Base-by-base conservation (phyloP, 1,140 invertebrate species). In the Phymorhynchus buccinoides region DNA sequence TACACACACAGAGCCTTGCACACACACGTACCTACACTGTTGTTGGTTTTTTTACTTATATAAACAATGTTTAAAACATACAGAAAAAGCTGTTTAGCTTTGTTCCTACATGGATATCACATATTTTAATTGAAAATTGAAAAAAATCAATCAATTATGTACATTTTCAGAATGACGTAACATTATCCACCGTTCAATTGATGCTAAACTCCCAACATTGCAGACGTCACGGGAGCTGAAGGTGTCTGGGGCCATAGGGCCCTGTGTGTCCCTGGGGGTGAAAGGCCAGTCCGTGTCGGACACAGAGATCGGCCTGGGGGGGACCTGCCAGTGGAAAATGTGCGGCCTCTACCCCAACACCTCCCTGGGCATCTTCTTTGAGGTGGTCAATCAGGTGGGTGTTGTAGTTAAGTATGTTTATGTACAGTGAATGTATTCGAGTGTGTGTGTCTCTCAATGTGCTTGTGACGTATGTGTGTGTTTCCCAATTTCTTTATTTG, bases 301-400 rank as follows among this genome's bases (percentile, higher is more conserved):
- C 91, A 97, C 97, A 86, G 99, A 99, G 94, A 89, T 94, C 62
- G 99, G 99, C 83, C 96, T 99, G 93, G 98, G 99, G 68, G 97
- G 97, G 78, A 99, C 99, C 0, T 97, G 96, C 87, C 97, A 99
- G 91, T 99, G 99, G 99, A 99, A 99, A 94, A 96, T 99, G 93
- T 99, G 98, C 93, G 96, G 97, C 0, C 94, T 99, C 16, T 97
- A 96, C 80, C 98, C 98, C 0, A 97, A 96, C 88, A 97, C 97
- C 16, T 99, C 98, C 3, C 95, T 98, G 85, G 97, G 96, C 27
- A 95, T 99, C 84, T 99, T 99, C 94, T 99, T 99, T 94, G 99
- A 99, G 95, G 96, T 99, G 81, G 97, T 98, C 30, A 99, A 98
- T 94, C 98, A 96, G 94, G 95, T 95, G 85, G 73, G n/a, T 80